Evolutionary conservation across 64 coral and sea anemone species (phyloP).

Genomic region (Trachythela sp.): DNA sequence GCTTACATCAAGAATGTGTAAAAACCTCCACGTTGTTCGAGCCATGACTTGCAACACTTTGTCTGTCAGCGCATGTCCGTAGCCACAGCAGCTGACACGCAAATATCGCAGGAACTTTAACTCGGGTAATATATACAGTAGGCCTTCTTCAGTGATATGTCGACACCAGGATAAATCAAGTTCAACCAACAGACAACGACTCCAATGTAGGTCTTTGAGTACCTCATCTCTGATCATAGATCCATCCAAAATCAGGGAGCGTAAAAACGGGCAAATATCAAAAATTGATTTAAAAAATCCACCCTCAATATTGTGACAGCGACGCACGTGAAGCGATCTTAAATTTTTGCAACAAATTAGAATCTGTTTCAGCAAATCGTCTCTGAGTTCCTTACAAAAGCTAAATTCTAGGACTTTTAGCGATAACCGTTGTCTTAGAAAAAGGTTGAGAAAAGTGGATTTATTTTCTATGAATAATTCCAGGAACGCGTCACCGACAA

Average conservation of each 20-base stretch:
- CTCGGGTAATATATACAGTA: slow-evolving; percentile 53
- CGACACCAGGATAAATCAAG: slow-evolving; percentile 86
- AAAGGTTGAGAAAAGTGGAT: not conserved
- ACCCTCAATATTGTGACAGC: slow-evolving; percentile 67
- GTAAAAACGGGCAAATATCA: slow-evolving; percentile 34
- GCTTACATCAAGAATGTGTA: slow-evolving; percentile 78
- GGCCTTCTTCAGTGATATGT: slow-evolving; percentile 55
- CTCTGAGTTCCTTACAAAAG: slow-evolving; percentile 65
- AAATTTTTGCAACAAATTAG: slow-evolving; percentile 44
- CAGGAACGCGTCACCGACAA: slow-evolving; percentile 43
- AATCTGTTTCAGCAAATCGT: slow-evolving; percentile 52
- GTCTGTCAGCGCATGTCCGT: slow-evolving; percentile 88
- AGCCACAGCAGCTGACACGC: slow-evolving; percentile 76
- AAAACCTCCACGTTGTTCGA: not conserved
- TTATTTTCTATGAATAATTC: slow-evolving; percentile 39
- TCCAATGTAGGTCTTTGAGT: slow-evolving; percentile 55
- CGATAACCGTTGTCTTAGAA: not conserved
- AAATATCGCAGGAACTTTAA: slow-evolving; percentile 61
- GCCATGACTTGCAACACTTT: slow-evolving; percentile 53
- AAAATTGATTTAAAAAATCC: slow-evolving; percentile 53
- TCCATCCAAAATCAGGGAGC: slow-evolving; percentile 67
- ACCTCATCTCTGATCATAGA: slow-evolving; percentile 43
- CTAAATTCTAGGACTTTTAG: slow-evolving; percentile 70
- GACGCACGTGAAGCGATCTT: slow-evolving; percentile 53
- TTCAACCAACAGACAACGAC: slow-evolving; percentile 45